Base-by-base conservation (phyloP, 2,888 invertebrate species). In the Tridacna crocea region DNA sequence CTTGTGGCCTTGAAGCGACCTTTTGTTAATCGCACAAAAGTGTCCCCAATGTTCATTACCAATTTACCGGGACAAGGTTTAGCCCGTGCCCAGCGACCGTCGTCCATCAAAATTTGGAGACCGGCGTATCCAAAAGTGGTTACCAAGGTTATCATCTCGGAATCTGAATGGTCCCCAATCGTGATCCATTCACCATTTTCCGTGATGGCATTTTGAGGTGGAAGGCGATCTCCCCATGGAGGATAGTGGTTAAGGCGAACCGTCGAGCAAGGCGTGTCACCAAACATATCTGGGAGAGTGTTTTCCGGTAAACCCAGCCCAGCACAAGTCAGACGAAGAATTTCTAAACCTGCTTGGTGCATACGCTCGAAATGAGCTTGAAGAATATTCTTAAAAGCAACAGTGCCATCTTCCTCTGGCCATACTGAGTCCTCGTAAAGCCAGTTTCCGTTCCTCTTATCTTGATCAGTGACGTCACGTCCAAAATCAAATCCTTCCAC, bases 401-500 rank as follows among this genome's bases (percentile, higher is more conserved):
- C 70, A 0, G 3, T 13, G 12, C 24, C 51, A 24, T 70, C 70
- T 47, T 70, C 70, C 13, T 70, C 70, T 13, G 70, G 70, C 70
- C 70, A 70, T 22, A 70, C 70, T 2, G 70, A 70, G 26, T 70
- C 70, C 19, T 70, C 70, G 24, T 70, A 70, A 4, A 70, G 22
- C 70, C 70, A 70, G 24, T 70, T 70, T 19, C 70, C 27, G 70
- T 48, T 26, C 11, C n/a, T 47, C 22, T 11, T 51, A 36, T 70
- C 51, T 51, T 70, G 48, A 24, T 51, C 47, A 19, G 15, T 51
- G 70, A 70, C 70, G 51, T 70, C 70, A 26, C 70, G 70, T 51
- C 70, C 70, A 51, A 70, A 70, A 70, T 70, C 70, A 36, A 70
- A 70, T 24, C 70, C 70, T 19, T 70, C 70, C 10, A 70, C 70